Evolutionary conservation across 2,113 vertebrate genomes (phyloP).

Genomic region (Pteruthius melanotis): DNA sequence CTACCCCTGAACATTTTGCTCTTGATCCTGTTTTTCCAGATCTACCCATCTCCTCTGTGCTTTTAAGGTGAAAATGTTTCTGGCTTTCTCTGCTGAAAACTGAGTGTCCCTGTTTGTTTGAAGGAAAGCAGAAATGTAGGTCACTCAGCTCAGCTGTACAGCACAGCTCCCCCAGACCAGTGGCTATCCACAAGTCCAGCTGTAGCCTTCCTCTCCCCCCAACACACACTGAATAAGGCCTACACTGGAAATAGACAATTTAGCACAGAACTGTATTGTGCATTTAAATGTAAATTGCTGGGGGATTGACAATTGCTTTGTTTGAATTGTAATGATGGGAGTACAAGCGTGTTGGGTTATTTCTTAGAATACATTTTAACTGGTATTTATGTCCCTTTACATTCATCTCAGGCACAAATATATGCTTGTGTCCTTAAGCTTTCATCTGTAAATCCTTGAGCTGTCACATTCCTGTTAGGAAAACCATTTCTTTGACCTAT

Average conservation of each 20-base stretch:
- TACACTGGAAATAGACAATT: background rate
- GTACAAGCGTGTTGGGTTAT: background rate
- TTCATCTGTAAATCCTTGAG: conserved; percentile 34
- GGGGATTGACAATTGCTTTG: background rate
- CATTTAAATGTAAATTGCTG: conserved; percentile 27
- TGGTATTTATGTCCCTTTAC: background rate
- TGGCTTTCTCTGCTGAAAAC: background rate
- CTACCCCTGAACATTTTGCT: background rate
- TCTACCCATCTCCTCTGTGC: background rate
- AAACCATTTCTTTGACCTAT: conserved; percentile 8
- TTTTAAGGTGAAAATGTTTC: background rate
- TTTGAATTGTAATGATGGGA: conserved; percentile 25
- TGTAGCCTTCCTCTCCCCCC: background rate
- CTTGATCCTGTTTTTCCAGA: background rate
- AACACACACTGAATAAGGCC: background rate
- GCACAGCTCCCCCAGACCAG: background rate
- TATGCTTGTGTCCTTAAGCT: background rate
- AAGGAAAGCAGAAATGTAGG: background rate
- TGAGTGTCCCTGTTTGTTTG: background rate
- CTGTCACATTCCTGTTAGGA: background rate
- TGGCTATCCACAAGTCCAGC: background rate
- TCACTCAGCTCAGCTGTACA: background rate
- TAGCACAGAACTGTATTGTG: background rate
- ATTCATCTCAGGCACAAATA: background rate
- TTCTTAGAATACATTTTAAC: background rate